Evolutionary conservation across 2,888 invertebrate genomes (phyloP).

Genomic region (Lycaena phlaeas): DNA sequence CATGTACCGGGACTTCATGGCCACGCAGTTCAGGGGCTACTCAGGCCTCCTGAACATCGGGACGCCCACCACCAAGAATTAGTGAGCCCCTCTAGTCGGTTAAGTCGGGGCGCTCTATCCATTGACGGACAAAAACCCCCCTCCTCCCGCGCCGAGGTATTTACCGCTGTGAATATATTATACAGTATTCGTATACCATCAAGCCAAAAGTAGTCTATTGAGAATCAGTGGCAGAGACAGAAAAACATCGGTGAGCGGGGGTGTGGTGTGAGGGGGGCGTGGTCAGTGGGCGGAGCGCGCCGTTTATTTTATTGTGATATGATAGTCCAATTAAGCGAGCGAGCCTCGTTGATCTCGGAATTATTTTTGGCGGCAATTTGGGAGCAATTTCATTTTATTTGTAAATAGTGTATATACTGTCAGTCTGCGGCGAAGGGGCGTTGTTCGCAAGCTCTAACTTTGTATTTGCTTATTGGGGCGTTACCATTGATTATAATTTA

Average conservation of each 20-base stretch:
- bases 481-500: too few species aligned
- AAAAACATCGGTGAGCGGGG: too few species aligned
- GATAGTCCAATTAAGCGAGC: conserved; percentile 12
- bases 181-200: not conserved
- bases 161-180: not conserved
- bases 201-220: too few species aligned
- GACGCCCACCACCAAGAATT: conserved; percentile 63
- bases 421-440: not conserved
- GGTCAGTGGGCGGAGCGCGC: not conserved
- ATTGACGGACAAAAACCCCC: not conserved
- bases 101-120: conserved; percentile 8
- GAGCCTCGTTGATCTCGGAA: conserved; percentile 17
- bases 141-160: too few species aligned
- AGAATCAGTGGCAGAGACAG: too few species aligned
- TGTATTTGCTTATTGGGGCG: too few species aligned
- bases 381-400: conserved; percentile 16
- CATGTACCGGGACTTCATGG: conserved; percentile 55
- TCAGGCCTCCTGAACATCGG: conserved; percentile 44
- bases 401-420: conserved; percentile 20
- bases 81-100: conserved; percentile 16
- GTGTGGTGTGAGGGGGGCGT: not conserved
- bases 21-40: conserved; percentile 47
- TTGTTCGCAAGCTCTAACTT: too few species aligned
- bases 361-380: conserved; percentile 15
- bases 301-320: conserved; percentile 11